Percentiles rank a stretch among this genome's conserved stretches.
Evolutionary conservation across 2,113 vertebrate genomes (phyloP).

Genomic region (Ophthalmolycus amberensis): DNA sequence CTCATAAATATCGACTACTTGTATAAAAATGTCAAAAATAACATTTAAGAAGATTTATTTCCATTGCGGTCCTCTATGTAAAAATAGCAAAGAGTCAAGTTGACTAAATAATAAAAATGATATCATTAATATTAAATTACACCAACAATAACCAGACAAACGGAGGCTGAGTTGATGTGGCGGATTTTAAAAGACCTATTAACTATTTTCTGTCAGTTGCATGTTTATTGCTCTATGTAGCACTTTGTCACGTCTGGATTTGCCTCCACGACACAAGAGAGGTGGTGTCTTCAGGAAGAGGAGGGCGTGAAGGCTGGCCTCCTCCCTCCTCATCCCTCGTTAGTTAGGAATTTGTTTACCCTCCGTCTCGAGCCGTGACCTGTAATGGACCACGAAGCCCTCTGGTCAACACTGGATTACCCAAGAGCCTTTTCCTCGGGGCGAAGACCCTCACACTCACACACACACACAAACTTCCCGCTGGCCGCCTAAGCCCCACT

Average conservation of each 20-base stretch:
- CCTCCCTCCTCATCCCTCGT: constrained; percentile 72
- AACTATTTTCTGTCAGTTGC: not conserved
- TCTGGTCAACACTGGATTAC: constrained; percentile 84
- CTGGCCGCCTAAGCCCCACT: constrained; percentile 55
- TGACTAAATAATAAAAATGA: not conserved
- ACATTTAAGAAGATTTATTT: not conserved
- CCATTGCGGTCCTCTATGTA: not conserved
- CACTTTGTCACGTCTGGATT: constrained; percentile 35
- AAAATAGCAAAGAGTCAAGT: not conserved
- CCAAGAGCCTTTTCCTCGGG: constrained; percentile 71
- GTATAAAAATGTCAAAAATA: not conserved
- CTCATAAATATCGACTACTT: not conserved
- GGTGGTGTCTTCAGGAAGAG: constrained; percentile 14
- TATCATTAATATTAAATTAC: not conserved
- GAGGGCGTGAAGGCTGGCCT: constrained; percentile 47
- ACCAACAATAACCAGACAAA: not conserved
- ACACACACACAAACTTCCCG: constrained; percentile 47
- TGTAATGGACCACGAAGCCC: constrained; percentile 82
- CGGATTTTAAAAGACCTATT: not conserved
- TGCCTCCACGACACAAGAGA: constrained; percentile 14
- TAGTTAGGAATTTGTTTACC: constrained; percentile 85
- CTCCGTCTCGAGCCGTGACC: constrained; percentile 79
- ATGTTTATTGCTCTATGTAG: not conserved
- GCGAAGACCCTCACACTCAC: constrained; percentile 50
- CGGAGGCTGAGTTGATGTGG: not conserved